phyloP scores from a whole-genome alignment of 2,888 invertebrate genomes.

The Magallana nippona region DNA sequence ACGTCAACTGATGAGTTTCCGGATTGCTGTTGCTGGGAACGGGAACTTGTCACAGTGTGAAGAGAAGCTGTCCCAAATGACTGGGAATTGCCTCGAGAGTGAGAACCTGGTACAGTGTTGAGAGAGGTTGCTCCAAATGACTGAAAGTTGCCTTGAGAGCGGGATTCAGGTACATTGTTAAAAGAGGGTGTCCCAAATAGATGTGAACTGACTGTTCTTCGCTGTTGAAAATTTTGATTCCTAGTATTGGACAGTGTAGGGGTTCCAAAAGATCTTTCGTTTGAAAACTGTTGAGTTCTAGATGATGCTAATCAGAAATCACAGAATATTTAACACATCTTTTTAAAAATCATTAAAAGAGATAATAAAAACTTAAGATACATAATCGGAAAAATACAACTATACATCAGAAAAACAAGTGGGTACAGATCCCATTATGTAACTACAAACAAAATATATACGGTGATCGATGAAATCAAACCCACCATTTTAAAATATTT shows the following conservation, averaged over 20 bases:
- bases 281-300: neutral
- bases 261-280: neutral
- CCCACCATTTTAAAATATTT: no score
- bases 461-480: no score
- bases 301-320: conserved; percentile 1
- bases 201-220: neutral
- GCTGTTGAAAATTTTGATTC: no score
- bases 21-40: neutral
- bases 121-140: neutral
- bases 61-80: neutral
- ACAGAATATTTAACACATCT: neutral
- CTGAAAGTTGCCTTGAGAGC: neutral
- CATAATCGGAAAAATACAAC: no score
- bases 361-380: no score
- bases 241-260: neutral
- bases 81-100: neutral
- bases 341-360: neutral
- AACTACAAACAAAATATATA: no score
- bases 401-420: no score
- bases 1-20: neutral
- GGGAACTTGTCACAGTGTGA: no score
- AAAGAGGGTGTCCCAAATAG: neutral
- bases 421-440: no score
- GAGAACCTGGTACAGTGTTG: neutral
- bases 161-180: neutral